Evolutionary conservation across 2,888 invertebrate species (phyloP).

Genomic region (Psylliodes chrysocephalus): DNA sequence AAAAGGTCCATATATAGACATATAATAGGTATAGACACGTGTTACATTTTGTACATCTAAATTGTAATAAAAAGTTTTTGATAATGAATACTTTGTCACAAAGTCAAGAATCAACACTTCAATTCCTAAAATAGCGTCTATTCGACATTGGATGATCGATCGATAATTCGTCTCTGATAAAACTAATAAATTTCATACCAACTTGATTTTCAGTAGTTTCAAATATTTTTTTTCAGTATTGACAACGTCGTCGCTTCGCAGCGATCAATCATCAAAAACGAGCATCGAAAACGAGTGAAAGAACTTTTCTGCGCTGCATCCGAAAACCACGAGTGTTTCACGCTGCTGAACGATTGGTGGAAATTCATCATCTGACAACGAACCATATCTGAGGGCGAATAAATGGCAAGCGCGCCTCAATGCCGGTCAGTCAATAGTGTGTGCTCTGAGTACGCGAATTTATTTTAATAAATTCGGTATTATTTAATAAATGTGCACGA

Average conservation of each 20-base stretch:
- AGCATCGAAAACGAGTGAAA: background rate
- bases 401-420: conserved; percentile 56
- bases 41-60: too few species aligned
- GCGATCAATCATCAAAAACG: conserved; percentile 18
- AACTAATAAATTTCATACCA: too few species aligned
- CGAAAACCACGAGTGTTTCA: conserved; percentile 59
- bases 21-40: too few species aligned
- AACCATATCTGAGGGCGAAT: conserved; percentile 70
- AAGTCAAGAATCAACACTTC: too few species aligned
- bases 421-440: conserved; percentile 43
- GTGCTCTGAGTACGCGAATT: conserved; percentile 6
- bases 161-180: too few species aligned
- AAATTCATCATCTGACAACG: conserved; percentile 80
- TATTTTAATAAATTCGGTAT: conserved; percentile 1
- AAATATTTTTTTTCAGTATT: background rate
- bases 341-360: conserved; percentile 70
- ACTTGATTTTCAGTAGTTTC: too few species aligned
- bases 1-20: too few species aligned
- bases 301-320: conserved; percentile 47
- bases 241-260: conserved; percentile 8
- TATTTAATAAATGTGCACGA: conserved; percentile 16
- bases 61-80: too few species aligned
- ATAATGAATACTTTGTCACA: too few species aligned
- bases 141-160: too few species aligned
- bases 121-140: too few species aligned